Evolutionary conservation across 2,797 vertebrate species (phyloP).

Genomic region (Cryptoblepharus egeriae): DNA sequence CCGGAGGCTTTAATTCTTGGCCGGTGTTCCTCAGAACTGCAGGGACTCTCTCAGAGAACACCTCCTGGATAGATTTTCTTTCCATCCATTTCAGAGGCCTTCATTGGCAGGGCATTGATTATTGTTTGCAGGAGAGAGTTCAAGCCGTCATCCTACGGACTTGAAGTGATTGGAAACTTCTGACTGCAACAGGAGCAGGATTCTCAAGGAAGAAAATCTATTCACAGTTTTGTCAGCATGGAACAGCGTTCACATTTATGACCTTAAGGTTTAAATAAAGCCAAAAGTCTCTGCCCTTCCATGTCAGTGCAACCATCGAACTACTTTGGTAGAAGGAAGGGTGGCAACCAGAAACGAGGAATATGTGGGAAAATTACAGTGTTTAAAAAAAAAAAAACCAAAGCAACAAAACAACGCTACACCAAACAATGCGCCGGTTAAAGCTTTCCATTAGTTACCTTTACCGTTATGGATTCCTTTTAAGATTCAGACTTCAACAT

Average conservation of each 20-base stretch:
- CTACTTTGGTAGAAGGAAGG: constrained; percentile 57
- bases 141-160: rapidly evolving
- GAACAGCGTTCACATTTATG: constrained; percentile 37
- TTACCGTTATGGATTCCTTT: constrained; percentile 80
- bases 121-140: rapidly evolving
- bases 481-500: constrained; percentile 79
- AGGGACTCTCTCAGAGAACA: rapidly evolving
- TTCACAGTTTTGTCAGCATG: neutral
- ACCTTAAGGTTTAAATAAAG: constrained; percentile 42
- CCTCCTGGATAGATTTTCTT: rapidly evolving
- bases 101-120: neutral
- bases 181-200: rapidly evolving
- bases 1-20: neutral
- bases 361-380: constrained; percentile 62
- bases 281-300: constrained; percentile 37
- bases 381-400: neutral
- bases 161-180: neutral
- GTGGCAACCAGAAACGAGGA: constrained; percentile 55
- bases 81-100: neutral
- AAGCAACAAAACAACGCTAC: constrained; percentile 32
- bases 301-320: constrained; percentile 6
- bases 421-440: constrained; percentile 52
- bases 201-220: constrained; percentile 6
- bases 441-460: constrained; percentile 79
- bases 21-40: neutral